Base-by-base conservation (phyloP, 1,140 invertebrate genomes). In the Leptopilina clavipes region DNA sequence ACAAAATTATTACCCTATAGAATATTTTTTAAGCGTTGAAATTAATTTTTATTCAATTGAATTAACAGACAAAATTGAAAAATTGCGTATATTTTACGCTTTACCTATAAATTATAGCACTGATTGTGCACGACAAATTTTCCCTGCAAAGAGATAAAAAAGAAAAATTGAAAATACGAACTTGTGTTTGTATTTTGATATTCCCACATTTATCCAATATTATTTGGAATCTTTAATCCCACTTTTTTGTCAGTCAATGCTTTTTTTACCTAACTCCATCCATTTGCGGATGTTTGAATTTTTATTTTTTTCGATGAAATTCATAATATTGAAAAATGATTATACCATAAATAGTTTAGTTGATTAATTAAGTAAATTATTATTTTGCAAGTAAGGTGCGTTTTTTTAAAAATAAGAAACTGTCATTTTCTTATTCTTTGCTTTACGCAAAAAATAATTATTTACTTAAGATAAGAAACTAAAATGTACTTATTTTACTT, bases 31-130 rank as follows among this genome's bases (percentile, higher is more conserved):
- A 25, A 31, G n/a, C 25, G 12, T 22, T 31, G 14, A 14, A 31
- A 31, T 65, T 22, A 31, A 11, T 31, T 22, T 59, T 65, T 65
- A 65, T 12, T 65, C 22, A 22, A 65, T 25, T 65, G 37, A 40
- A 40, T 31, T 31, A 31, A 31, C 25, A n/a, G n/a, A 31, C 25
- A 31, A 40, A 5, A 40, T 40, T 5, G 37, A 31, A 65, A 1
- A 65, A 31, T 37, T 59, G 19, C 1, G 43, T 25, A 54, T 74
- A 44, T 44, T 74, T 71, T 71, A 54, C 40, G 52, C 52, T 52
- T 59, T 22, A 22, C 0, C 5, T 52, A 31, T 1, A 52, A 52
- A 17, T 52, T 52, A 48, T 10, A 17, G 10, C 18, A 22, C 6
- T 25, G 11, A 2, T 31, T 59, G 56, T 59, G 19, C 19, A 65